phyloP scores from a whole-genome alignment of 2,888 invertebrate species.

The Scaptodrosophila latifasciaeformis region DNA sequence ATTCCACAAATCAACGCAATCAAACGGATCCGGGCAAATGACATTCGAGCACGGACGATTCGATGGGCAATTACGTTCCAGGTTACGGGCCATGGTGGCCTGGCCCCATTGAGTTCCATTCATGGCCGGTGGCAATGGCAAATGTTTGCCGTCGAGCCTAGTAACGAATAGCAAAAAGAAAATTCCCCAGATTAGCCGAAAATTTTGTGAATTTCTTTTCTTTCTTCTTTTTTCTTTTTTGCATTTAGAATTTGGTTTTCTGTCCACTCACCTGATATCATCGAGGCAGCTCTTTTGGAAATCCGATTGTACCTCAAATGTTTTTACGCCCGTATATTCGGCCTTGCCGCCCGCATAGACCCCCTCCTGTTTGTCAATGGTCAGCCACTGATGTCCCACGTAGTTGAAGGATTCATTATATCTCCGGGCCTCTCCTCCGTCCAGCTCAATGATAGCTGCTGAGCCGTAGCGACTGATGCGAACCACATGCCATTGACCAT shows the following conservation, averaged over 20 bases:
- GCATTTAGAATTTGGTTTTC: not conserved
- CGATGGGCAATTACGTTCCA: conserved; percentile 94
- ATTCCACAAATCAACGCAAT: conserved; percentile 97
- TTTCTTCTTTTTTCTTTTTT: too few relatives aligned
- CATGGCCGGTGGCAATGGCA: conserved; percentile 94
- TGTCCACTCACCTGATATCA: conserved; percentile 75
- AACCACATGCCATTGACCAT: conserved; percentile 97
- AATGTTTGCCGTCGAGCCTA: conserved; percentile 93
- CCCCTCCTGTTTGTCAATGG: conserved; percentile 94
- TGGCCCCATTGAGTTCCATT: conserved; percentile 97
- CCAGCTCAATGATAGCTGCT: conserved; percentile 91
- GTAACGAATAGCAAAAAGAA: not conserved
- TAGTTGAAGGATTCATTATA: conserved; percentile 94
- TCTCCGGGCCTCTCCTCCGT: conserved; percentile 93
- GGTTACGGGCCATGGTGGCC: conserved; percentile 92
- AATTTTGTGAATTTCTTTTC: too few relatives aligned
- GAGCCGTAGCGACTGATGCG: conserved; percentile 92
- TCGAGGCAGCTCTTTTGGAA: conserved; percentile 90
- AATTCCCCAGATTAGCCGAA: not conserved
- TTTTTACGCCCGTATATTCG: conserved; percentile 93
- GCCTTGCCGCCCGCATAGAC: conserved; percentile 97
- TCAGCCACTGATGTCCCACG: conserved; percentile 91
- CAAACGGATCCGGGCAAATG: conserved; percentile 94
- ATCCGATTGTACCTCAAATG: conserved; percentile 94
- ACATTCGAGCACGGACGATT: conserved; percentile 96